phyloP scores from a whole-genome alignment of 1,140 invertebrate genomes.

The Danaus plexippus region DNA sequence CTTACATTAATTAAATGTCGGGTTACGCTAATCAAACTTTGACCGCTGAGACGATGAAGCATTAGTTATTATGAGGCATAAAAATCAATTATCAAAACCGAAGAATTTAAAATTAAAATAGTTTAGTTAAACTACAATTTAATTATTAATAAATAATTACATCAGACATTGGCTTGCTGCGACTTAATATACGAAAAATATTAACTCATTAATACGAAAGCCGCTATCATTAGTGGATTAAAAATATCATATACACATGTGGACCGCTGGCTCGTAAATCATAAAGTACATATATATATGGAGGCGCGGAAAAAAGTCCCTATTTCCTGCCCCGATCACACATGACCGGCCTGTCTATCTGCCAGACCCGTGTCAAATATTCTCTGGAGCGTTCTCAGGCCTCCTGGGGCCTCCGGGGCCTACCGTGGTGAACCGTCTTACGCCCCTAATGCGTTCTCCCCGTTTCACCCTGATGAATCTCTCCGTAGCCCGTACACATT shows the following conservation, averaged over 20 bases:
- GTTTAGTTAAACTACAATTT: constrained; percentile 3
- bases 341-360: constrained; percentile 71
- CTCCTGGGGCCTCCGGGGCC: constrained; percentile 55
- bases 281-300: constrained; percentile 61
- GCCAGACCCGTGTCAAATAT: constrained; percentile 72
- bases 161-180: too few relatives aligned
- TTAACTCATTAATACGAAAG: constrained; percentile 6
- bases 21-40: constrained; percentile 68
- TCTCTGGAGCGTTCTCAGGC: constrained; percentile 64
- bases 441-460: constrained; percentile 63
- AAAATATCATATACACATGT: constrained; percentile 62
- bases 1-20: constrained; percentile 65
- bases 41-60: constrained; percentile 65
- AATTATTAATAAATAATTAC: too few relatives aligned
- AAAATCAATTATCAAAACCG: constrained; percentile 61
- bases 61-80: constrained; percentile 67
- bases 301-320: constrained; percentile 63
- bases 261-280: constrained; percentile 57
- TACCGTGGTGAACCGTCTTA: constrained; percentile 68
- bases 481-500: constrained; percentile 28
- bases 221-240: constrained; percentile 35
- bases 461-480: constrained; percentile 60
- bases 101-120: constrained; percentile 50
- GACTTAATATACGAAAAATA: not conserved
- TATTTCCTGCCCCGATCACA: constrained; percentile 68